Evolutionary conservation across 2,888 invertebrate genomes (phyloP), one percentile per base, ranked within the genome.

Genomic region (Euproctis similis): DNA sequence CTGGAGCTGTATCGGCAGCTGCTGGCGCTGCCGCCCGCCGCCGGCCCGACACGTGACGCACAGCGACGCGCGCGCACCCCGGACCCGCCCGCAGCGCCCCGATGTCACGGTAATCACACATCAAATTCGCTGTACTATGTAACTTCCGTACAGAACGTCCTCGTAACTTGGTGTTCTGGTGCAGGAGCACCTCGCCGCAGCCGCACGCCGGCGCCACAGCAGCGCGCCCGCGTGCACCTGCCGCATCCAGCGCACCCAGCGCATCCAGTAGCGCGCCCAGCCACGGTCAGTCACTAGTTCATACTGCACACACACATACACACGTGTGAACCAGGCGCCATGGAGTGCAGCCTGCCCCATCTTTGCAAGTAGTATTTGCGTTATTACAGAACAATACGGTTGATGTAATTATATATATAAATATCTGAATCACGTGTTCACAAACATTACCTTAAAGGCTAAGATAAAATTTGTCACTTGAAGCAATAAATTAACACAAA

Each of bases 1-100:
- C 61, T 78, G 28, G 78, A 80, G 55, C 60, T 80, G 48, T 78
- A 76, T 62, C 67, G 72, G 13, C 76, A 75, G 65, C 60, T 80
- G 55, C 59, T 78, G 46, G 75, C 76, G 28, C 55, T 73, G 48
- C 62, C 61, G 24, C 34, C 40, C 34, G 11, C 10, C 1, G 4
- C 2, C 21, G 8, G 8, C 19, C 53, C 9, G 44, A 42, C 16
- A 14, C 4, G 6, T 4, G 14, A 14, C 14, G 14, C 14, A 14
- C 14, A 14, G 14, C 4, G 4, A 14, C 14, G 14, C 4, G 4
- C 14, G 6, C 4, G 14, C 14, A 14, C 4, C 14, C 14, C 14
- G 6, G 14, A 14, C 6, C n/a, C n/a, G n/a, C 44, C 44, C 37
- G 43, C 49, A 38, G 14, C 33, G 22, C 42, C 11, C n/a, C n/a